Evolutionary conservation across 2,113 vertebrate genomes (phyloP).

Genomic region (Cyanistes caeruleus): DNA sequence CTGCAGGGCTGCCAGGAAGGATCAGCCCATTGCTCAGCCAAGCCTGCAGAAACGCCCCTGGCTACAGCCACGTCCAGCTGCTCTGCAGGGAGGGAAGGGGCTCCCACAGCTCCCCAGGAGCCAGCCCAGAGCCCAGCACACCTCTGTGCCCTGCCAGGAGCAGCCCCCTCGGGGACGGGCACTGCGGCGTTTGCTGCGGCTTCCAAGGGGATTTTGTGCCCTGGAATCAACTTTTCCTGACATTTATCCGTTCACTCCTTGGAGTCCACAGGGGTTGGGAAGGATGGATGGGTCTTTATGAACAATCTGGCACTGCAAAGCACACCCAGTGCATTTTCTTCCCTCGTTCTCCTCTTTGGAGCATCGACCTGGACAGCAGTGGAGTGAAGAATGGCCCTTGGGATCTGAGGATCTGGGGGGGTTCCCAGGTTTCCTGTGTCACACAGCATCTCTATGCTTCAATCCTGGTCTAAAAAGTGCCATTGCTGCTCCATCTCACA

Average conservation of each 20-base stretch:
- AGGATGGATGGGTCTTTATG: background rate
- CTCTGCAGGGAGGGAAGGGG: accelerated
- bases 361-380: accelerated
- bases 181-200: accelerated
- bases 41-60: background rate
- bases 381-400: background rate
- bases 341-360: background rate
- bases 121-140: accelerated
- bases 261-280: accelerated
- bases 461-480: background rate
- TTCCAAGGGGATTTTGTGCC: background rate
- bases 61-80: background rate
- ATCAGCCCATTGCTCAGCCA: background rate
- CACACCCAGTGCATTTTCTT: background rate
- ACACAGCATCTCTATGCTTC: background rate
- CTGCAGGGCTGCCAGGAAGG: background rate
- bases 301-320: background rate
- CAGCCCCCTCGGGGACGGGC: background rate
- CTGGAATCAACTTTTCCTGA: background rate
- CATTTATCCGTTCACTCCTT: accelerated
- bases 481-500: background rate
- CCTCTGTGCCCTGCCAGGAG: background rate
- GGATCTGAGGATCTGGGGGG: background rate
- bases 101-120: background rate
- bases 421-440: background rate